Evolutionary conservation across 1,140 invertebrate genomes (phyloP), one percentile per base, ranked within the genome.

Genomic region (Armadillidium nasatum): DNA sequence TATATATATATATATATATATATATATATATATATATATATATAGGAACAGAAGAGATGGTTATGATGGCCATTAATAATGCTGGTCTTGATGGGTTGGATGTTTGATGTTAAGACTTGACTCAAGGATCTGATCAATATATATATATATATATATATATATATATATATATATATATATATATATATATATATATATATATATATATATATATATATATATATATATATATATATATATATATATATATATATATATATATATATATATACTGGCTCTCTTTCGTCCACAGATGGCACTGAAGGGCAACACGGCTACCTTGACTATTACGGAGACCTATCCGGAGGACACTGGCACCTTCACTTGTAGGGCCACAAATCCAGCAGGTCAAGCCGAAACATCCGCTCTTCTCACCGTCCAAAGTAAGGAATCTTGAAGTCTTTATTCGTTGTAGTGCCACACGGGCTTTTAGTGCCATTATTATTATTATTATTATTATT

Each of bases 331-430:
- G 74, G 93, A 91, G 81, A 95, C 94, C 10, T 95, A 94, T 83
- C 93, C 95, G 87, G 95, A 97, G 87, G 95, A 97, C 87, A 91
- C 92, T 74, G 96, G 96, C 76, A 89, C 89, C 60, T 97, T 96
- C 87, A 95, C 93, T 22, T 96, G 94, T 84, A 90, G 93, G 81
- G 94, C 94, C 46, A 93, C 93, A 74, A 95, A 94, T 79, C 90
- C 92, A 76, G 92, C 92, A 82, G 95, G 95, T 85, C 93, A 94
- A 86, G 93, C 93, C 82, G 93, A 96, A 88, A 92, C 93, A 69
- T 94, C 92, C 82, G 94, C 94, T 82, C 93, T 92, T 86, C 90
- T 98, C 87, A 93, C 92, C 87, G 94, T 97, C 87, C 94, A 95
- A 95, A 96, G 95, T 97, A 80, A 80, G 79, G 75, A 78, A 60